Percentiles rank a stretch among this genome's conserved stretches.
Evolutionary conservation across 2,888 invertebrate genomes (phyloP).

Genomic region (Acrobasis consociella): DNA sequence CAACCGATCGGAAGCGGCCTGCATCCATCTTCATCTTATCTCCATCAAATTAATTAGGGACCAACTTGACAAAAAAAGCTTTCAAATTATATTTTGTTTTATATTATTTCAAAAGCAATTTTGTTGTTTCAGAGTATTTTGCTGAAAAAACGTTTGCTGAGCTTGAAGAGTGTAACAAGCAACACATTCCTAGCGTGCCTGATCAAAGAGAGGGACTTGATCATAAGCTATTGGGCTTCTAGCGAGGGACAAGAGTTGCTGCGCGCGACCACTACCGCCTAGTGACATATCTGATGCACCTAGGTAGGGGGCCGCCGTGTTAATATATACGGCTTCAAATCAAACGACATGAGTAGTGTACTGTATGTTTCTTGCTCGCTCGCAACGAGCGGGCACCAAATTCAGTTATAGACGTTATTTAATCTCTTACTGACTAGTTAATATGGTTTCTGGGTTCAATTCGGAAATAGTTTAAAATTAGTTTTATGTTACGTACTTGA

Average conservation of each 20-base stretch:
- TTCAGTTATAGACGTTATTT: not conserved
- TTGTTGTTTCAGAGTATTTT: slow-evolving; percentile 84
- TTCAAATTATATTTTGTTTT: too few species aligned
- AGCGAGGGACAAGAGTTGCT: slow-evolving; percentile 85
- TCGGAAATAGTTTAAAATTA: slow-evolving; percentile 9
- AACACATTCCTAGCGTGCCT: slow-evolving; percentile 84
- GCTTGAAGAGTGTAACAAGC: slow-evolving; percentile 79
- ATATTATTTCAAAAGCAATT: slow-evolving; percentile 6
- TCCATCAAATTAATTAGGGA: too few species aligned
- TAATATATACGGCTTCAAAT: not conserved
- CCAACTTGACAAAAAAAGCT: too few species aligned
- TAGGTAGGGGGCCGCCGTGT: not conserved
- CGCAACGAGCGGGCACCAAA: not conserved
- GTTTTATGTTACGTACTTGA: slow-evolving; percentile 10
- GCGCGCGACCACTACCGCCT: slow-evolving; percentile 40
- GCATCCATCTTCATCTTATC: too few species aligned
- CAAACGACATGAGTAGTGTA: not conserved
- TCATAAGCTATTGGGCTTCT: slow-evolving; percentile 89
- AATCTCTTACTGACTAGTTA: not conserved
- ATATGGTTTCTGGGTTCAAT: slow-evolving; percentile 16
- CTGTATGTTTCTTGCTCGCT: not conserved
- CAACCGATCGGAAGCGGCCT: too few species aligned
- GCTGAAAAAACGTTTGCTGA: slow-evolving; percentile 69
- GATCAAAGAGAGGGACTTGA: slow-evolving; percentile 85
- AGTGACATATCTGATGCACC: slow-evolving; percentile 1